These are phyloP conservation scores for Adineta ricciae DNA, from an alignment of 2,888 invertebrate species.

Conservation along the genomic window DNA sequence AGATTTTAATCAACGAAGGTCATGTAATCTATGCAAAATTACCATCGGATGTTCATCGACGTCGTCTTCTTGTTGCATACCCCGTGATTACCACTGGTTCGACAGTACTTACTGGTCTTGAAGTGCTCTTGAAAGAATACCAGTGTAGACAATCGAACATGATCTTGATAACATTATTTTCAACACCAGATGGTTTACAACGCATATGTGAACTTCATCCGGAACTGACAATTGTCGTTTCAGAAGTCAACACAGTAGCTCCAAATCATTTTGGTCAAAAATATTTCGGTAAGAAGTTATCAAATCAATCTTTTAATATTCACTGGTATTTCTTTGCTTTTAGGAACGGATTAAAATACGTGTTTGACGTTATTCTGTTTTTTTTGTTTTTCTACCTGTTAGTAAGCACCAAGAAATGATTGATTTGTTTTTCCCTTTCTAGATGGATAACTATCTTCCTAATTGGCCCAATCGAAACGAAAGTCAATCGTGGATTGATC, in stretches of 20 bases:
- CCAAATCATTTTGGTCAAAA: slow-evolving; percentile 33
- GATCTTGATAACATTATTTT: slow-evolving; percentile 27
- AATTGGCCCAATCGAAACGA: not conserved
- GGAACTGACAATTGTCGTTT: slow-evolving; percentile 16
- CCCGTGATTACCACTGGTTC: slow-evolving; percentile 64
- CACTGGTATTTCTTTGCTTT: no score
- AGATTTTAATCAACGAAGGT: slow-evolving; percentile 82
- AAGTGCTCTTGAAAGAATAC: slow-evolving; percentile 32
- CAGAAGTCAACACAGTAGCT: slow-evolving; percentile 28
- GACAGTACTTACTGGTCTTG: slow-evolving; percentile 28
- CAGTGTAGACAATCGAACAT: slow-evolving; percentile 25
- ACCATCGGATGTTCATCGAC: slow-evolving; percentile 79
- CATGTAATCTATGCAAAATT: slow-evolving; percentile 93
- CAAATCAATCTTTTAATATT: not conserved
- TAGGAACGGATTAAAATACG: not conserved
- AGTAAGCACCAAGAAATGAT: not conserved
- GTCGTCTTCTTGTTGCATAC: slow-evolving; percentile 87
- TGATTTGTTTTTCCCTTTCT: not conserved
- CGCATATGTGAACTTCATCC: slow-evolving; percentile 25
- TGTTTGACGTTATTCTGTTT: not conserved
- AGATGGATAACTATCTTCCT: not conserved
- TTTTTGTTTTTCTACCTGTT: not conserved
- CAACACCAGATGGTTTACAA: slow-evolving; percentile 29
- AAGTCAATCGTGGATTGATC: slow-evolving; percentile 2
- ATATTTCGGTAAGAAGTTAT: slow-evolving; percentile 32